These are phyloP conservation scores for Probaryconus sp. DNA, from an alignment of 1,140 invertebrate genomes.

Conservation along the genomic window DNA sequence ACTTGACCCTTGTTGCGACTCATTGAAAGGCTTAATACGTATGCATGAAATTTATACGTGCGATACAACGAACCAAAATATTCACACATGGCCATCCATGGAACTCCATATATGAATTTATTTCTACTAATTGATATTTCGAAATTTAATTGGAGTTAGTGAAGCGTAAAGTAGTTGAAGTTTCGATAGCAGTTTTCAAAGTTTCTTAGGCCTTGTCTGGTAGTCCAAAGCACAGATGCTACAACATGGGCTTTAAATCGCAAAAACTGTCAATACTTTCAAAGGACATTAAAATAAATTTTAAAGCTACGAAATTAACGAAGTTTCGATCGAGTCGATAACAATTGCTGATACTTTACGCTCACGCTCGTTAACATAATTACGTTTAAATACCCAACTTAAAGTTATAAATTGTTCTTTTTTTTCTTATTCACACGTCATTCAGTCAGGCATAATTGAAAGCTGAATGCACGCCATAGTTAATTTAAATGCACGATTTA, in stretches of 20 bases:
- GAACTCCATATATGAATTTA: conserved; percentile 16
- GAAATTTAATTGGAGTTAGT: conserved; percentile 52
- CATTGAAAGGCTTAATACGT: conserved; percentile 15
- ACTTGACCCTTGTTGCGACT: conserved; percentile 8
- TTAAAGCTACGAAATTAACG: conserved; percentile 11
- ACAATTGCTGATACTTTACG: conserved; percentile 7
- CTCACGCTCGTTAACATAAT: conserved; percentile 8
- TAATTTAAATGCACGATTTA: conserved; percentile 20
- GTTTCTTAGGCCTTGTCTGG: conserved; percentile 48
- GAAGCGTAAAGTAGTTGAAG: conserved; percentile 42
- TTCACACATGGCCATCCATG: conserved; percentile 7
- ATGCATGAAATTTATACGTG: conserved; percentile 22
- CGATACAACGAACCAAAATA: conserved; percentile 22
- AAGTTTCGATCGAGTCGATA: conserved; percentile 20
- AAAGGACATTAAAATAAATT: conserved; percentile 29
- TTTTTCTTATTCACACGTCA: too few relatives aligned
- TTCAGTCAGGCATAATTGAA: conserved; percentile 42
- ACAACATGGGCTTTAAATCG: conserved; percentile 20
- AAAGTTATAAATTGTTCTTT: too few relatives aligned
- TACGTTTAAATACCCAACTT: conserved; percentile 6
- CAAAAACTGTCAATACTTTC: conserved; percentile 30
- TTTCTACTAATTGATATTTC: conserved; percentile 59
- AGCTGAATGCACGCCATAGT: conserved; percentile 19
- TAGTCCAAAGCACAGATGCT: conserved; percentile 44
- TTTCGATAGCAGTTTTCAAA: conserved; percentile 46